Base-by-base conservation (phyloP, 2,113 vertebrate species). In the Syngnathus typhle region DNA sequence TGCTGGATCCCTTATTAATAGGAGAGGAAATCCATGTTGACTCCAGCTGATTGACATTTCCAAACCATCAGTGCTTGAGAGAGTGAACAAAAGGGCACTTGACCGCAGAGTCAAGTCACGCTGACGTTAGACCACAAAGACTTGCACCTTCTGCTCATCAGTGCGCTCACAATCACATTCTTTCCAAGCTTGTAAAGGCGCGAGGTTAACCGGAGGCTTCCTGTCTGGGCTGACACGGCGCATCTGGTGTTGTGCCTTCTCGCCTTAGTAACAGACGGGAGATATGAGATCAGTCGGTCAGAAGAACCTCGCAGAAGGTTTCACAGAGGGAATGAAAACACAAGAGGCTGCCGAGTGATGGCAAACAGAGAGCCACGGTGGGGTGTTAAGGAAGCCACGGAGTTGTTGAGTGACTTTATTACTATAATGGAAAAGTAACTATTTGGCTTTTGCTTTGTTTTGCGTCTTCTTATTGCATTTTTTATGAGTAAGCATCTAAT, bases 171-270 rank as follows among this genome's bases (percentile, higher is more conserved):
- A 72, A 43, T 64, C 64, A 58, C 63, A 60, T 47, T 41, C 60
- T 79, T 76, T 73, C 80, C 58, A 36, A 41, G 66, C 67, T 62
- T 72, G 71, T 87, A 79, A 79, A 81, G 68, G 38, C 0, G 10
- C 39, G 67, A 39, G 71, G 73, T 65, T 78, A 77, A 73, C 69
- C 60, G 32, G 67, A 78, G 68, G 68, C 68, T 85, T 87, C 78
- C 83, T 82, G 65, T 67, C 70, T 68, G 56, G 63, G 63, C 46
- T 52, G 67, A 76, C 66, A 69, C 67, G 54, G 37, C 8, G 5
- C 12, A 69, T 84, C 70, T 69, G 68, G 55, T 64, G 77, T 60
- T 63, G 49, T 7, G 44, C 49, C 55, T 65, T 83, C 72, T 18
- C 72, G 56, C 67, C 46, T 82, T 70, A 32, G 37, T 27, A 46